These are phyloP conservation scores for Ricordea florida DNA, from an alignment of 92 coral and sea anemone species.

Conservation along the genomic window DNA sequence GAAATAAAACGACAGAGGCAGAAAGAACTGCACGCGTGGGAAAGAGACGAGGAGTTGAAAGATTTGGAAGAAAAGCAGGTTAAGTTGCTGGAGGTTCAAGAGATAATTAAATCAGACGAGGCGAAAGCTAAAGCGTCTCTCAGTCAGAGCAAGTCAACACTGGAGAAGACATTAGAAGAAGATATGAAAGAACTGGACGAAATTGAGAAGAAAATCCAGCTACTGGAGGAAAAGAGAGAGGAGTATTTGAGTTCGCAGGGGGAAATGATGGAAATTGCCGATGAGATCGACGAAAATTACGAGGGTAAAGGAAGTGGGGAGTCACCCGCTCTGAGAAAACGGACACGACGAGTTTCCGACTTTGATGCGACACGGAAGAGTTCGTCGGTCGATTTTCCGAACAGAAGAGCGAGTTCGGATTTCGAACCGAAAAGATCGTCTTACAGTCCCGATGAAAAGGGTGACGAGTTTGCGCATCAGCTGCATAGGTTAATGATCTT, in stretches of 20 bases:
- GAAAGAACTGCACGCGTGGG: slow-evolving; percentile 58
- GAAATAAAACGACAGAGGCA: slow-evolving; percentile 64
- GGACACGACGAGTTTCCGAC: slow-evolving; percentile 20
- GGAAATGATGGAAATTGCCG: neutral
- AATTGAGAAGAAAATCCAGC: slow-evolving; percentile 56
- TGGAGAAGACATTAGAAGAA: slow-evolving; percentile 57
- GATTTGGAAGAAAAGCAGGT: slow-evolving; percentile 70
- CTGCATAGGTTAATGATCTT: slow-evolving; percentile 40
- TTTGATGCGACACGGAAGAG: slow-evolving; percentile 1
- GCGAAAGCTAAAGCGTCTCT: slow-evolving; percentile 43
- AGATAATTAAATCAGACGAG: slow-evolving; percentile 37
- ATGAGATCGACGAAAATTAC: slow-evolving; percentile 1
- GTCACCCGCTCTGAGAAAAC: slow-evolving; percentile 1
- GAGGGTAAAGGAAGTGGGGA: slow-evolving; percentile 2
- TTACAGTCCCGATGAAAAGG: neutral
- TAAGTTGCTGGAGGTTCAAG: slow-evolving; percentile 51
- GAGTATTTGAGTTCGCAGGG: slow-evolving; percentile 14
- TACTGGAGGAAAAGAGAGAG: slow-evolving; percentile 58
- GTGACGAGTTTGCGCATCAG: slow-evolving; percentile 2
- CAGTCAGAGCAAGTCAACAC: slow-evolving; percentile 45
- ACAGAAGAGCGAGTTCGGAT: slow-evolving; percentile 10
- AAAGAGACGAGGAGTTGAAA: slow-evolving; percentile 73
- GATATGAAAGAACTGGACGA: slow-evolving; percentile 67
- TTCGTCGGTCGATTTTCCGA: slow-evolving; percentile 14
- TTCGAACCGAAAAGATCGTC: neutral